A percentile compares a stretch with the other conserved stretches of the same genome.
Evolutionary conservation across 2,797 vertebrate genomes (phyloP).

Genomic region (Phylloscopus collybita): DNA sequence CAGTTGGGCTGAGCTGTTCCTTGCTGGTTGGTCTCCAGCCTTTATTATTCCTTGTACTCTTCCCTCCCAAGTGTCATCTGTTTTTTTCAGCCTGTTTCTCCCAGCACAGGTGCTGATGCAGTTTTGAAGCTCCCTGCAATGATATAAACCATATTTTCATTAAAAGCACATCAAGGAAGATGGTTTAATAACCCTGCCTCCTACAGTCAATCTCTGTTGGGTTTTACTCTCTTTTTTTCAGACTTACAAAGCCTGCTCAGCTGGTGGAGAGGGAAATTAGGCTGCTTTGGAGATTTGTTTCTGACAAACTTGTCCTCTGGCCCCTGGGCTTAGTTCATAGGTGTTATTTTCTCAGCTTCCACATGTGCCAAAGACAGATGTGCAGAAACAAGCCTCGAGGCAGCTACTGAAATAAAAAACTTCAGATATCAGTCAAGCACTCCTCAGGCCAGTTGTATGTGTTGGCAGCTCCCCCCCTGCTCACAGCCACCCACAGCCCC

Average conservation of each 20-base stretch:
- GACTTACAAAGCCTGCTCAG: background rate
- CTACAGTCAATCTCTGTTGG: background rate
- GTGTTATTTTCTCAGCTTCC: background rate
- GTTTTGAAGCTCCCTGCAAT: background rate
- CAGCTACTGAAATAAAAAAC: background rate
- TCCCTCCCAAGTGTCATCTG: background rate
- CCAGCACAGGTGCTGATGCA: background rate
- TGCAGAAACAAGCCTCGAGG: background rate
- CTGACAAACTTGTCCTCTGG: background rate
- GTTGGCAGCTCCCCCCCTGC: background rate
- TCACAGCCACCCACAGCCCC: background rate
- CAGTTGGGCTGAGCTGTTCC: background rate
- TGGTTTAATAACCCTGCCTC: background rate
- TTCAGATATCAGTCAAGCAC: background rate
- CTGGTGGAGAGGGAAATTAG: background rate
- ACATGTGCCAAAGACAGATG: background rate
- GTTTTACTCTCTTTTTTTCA: background rate
- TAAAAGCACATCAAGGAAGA: background rate
- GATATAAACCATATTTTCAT: background rate
- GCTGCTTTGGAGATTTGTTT: background rate
- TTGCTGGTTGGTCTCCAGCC: background rate
- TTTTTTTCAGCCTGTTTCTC: background rate
- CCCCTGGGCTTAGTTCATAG: background rate
- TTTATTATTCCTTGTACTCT: background rate
- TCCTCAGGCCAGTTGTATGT: fast-evolving